These are phyloP conservation scores for Drosophila gaucha DNA, from an alignment of 2,888 invertebrate genomes.

Conservation along the genomic window DNA sequence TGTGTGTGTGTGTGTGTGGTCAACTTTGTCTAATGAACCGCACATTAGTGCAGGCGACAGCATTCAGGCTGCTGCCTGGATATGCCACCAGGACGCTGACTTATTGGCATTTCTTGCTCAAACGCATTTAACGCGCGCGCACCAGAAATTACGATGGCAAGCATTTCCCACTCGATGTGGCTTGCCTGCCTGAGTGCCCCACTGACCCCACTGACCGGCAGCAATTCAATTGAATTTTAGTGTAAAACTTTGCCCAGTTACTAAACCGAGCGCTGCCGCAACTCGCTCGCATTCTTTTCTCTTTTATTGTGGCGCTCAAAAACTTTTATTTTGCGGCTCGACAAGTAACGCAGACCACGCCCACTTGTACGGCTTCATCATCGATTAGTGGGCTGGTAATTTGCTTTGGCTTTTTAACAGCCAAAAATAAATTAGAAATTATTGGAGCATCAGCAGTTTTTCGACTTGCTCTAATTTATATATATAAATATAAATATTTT, in stretches of 20 bases:
- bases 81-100: conserved; percentile 46
- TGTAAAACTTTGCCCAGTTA: conserved; percentile 41
- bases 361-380: conserved; percentile 47
- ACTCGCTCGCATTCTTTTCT: conserved; percentile 2
- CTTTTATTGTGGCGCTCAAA: conserved; percentile 23
- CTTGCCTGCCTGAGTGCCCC: background rate
- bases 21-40: conserved; percentile 79
- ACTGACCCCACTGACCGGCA: conserved; percentile 11
- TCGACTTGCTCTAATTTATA: conserved; percentile 1
- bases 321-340: conserved; percentile 6
- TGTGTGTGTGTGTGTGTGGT: conserved; percentile 47
- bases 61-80: conserved; percentile 8
- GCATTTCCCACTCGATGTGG: conserved; percentile 27
- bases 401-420: conserved; percentile 59
- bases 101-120: conserved; percentile 65
- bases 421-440: conserved; percentile 77
- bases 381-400: conserved; percentile 59
- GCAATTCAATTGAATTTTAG: conserved; percentile 68
- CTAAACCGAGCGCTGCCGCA: background rate
- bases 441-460: conserved; percentile 53
- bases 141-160: conserved; percentile 35
- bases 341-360: background rate
- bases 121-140: conserved; percentile 59
- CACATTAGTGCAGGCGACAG: conserved; percentile 69
- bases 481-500: no score